Evolutionary conservation across 2,113 vertebrate species (phyloP).

Genomic region (Passer montanus): DNA sequence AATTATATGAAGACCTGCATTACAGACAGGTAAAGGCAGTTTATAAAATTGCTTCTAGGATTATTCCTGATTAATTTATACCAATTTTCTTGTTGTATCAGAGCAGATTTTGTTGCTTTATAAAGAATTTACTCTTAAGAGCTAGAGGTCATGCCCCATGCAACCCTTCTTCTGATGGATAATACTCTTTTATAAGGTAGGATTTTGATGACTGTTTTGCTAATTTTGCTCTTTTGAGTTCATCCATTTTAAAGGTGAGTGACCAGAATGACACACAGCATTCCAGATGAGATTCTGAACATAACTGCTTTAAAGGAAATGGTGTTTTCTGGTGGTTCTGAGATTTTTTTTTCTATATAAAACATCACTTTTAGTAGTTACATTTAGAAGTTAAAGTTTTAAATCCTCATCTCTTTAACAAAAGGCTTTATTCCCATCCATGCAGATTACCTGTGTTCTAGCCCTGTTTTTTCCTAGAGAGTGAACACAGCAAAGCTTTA

Average conservation of each 20-base stretch:
- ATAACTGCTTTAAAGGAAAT: neutral
- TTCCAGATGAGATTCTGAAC: neutral
- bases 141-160: neutral
- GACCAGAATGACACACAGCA: neutral
- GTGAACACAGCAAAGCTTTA: neutral
- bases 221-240: neutral
- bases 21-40: neutral
- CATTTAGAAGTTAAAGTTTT: neutral
- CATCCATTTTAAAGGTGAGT: neutral
- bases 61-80: neutral
- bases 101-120: neutral
- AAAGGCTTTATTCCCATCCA: neutral
- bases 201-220: neutral
- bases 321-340: neutral
- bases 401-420: neutral
- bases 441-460: neutral
- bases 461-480: neutral
- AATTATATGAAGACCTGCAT: neutral
- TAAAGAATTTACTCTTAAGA: neutral
- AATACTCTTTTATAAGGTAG: neutral
- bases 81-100: neutral
- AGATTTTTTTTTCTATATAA: neutral
- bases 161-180: neutral
- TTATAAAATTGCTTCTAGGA: neutral
- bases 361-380: neutral